These are phyloP conservation scores for Neolamprologus sp. DNA, from an alignment of 2,113 vertebrate genomes.

Conservation along the genomic window DNA sequence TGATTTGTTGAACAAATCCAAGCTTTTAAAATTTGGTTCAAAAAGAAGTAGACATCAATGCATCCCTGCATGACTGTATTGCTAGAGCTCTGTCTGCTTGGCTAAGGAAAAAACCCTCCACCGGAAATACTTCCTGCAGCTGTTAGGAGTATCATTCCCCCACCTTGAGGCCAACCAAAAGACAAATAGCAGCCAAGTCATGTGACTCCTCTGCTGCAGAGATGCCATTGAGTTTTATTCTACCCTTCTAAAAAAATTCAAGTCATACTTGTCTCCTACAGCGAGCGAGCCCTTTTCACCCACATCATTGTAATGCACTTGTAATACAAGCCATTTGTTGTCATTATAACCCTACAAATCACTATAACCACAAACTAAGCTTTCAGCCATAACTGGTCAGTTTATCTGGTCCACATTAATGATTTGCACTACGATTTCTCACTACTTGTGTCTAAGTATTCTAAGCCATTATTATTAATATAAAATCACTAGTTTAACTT, in stretches of 20 bases:
- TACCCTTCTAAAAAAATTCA: conserved; percentile 39
- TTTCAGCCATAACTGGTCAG: neutral
- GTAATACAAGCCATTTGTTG: neutral
- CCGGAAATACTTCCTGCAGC: conserved; percentile 74
- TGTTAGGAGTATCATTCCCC: conserved; percentile 72
- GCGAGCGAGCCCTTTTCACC: neutral
- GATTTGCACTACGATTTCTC: neutral
- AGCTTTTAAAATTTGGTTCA: neutral
- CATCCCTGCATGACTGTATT: conserved; percentile 1
- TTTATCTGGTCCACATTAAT: neutral
- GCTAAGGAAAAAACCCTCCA: conserved; percentile 43
- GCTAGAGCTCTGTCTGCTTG: conserved; percentile 30
- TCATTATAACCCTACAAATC: neutral
- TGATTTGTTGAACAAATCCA: neutral
- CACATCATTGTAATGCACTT: neutral
- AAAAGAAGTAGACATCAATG: neutral
- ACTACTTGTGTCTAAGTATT: neutral
- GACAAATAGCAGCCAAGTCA: conserved; percentile 69
- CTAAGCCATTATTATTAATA: neutral
- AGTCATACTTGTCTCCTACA: conserved; percentile 17
- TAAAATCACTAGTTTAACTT: neutral
- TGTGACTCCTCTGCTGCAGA: conserved; percentile 35
- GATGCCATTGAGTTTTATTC: conserved; percentile 44
- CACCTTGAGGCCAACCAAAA: conserved; percentile 70
- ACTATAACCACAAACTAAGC: neutral